Conservation (phyloP, 30 jellyfish, hydroid and myxozoan genomes). For the Aurelia coerulea region DNA sequence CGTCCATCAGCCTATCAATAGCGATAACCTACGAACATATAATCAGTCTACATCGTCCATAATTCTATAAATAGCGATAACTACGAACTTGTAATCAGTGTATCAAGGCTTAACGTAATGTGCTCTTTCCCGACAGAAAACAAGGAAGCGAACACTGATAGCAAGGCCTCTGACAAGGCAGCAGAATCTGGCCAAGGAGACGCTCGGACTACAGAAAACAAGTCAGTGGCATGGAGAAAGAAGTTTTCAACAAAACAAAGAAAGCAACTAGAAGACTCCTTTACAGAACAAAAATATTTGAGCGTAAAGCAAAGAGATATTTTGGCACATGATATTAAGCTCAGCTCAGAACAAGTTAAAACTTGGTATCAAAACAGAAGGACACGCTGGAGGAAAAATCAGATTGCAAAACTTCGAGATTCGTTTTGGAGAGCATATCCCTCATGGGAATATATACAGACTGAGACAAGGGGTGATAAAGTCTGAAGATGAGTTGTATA, state of each 20-base stretch:
- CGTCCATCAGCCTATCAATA: too few species aligned
- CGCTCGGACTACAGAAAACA: neutral
- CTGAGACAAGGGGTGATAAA: too few species aligned
- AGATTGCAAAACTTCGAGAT: constrained; percentile 17
- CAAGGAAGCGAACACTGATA: too few species aligned
- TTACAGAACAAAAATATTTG: constrained; percentile 53
- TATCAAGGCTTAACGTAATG: too few species aligned
- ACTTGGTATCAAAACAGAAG: constrained; percentile 83
- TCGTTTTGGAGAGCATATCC: neutral
- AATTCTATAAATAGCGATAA: too few species aligned
- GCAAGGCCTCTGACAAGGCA: too few species aligned
- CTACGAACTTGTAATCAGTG: too few species aligned
- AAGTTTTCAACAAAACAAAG: constrained; percentile 57
- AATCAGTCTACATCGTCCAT: too few species aligned
- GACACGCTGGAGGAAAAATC: constrained; percentile 67
- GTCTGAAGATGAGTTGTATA: too few species aligned
- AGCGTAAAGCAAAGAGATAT: constrained; percentile 66
- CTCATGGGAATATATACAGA: neutral
- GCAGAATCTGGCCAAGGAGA: too few species aligned
- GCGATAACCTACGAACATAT: too few species aligned
- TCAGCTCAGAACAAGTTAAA: constrained; percentile 68
- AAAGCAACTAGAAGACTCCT: constrained; percentile 52
- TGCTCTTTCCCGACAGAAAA: too few species aligned
- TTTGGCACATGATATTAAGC: constrained; percentile 45
- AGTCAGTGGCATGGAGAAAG: constrained; percentile 61